Evolutionary conservation across 2,797 vertebrate species (phyloP), one percentile per base, ranked within the genome.

Genomic region (Acanthurus leucopareius): DNA sequence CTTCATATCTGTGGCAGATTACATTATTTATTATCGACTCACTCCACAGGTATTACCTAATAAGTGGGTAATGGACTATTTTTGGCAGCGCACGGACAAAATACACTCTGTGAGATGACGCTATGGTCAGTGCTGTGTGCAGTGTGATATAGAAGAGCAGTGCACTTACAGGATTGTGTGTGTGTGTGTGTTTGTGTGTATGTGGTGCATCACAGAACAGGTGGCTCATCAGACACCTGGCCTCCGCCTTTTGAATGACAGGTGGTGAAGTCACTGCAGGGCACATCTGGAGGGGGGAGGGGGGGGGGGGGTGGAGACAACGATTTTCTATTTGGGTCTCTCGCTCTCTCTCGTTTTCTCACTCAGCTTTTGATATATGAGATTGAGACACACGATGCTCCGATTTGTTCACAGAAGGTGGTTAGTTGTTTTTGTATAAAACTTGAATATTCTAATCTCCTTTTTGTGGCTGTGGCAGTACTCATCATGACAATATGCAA

Each of bases 161-260:
- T 8, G 40, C 51, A 45, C 40, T 79, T 57, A 48, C 38, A 58
- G 47, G 61, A 56, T 11, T 0, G 69, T 60, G 61, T 52, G 11
- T 53, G 73, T 67, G 71, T 65, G 64, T 61, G 40, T 45, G 62
- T 57, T 53, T 48, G 44, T 49, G 67, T 35, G 42, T 47, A 52
- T 57, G 70, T 49, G n/a, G 17, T 48, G 71, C 25, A 44, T 82
- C 69, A 72, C 60, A 60, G 81, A 80, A 75, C 90, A 93, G 92
- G 90, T 92, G 89, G 84, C 86, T 80, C 77, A 88, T 80, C 85
- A 88, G 80, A 85, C 89, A 92, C 84, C 91, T 92, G 90, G 86
- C 60, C 85, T 83, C 59, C 7, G 69, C 84, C 82, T 89, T 87
- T 89, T 90, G 89, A 93, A 71, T 91, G 91, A 88, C 91, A 91